Base-by-base conservation (phyloP, 2,797 vertebrate genomes). In the Gallinago nigripennis region DNA sequence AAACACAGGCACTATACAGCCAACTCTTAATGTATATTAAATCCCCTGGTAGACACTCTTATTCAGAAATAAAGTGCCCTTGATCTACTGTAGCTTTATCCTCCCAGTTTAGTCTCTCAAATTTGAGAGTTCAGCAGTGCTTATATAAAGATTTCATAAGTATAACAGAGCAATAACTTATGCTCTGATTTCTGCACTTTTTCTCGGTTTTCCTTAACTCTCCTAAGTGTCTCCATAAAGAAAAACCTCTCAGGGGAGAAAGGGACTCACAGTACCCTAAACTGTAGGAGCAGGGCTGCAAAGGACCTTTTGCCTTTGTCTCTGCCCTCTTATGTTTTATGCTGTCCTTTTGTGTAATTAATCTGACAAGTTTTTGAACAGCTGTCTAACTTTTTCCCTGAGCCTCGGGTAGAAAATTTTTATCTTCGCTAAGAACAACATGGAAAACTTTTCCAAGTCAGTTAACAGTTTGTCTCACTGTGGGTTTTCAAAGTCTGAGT, bases 401-500 rank as follows among this genome's bases (percentile, higher is more conserved):
- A 94, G 65, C 66, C 70, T 86, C 1, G 69, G 50, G 79, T 68
- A 89, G 84, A 92, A 94, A 80, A 60, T 58, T 91, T 82, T 82
- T 54, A 84, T 94, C 76, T 58, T 92, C 12, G 1, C 43, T 82
- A 16, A 92, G 94, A 94, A 89, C 88, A 27, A 57, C 63, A 58
- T 25, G 82, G 57, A 96, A 95, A 96, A 96, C 89, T 96, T 95
- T 97, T 95, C 92, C 95, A 56, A 94, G 97, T 96, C 94, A 88
- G 86, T 92, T 86, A 83, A 95, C 78, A 82, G 92, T 96, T 95
- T 94, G 72, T 93, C 96, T 95, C 90, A 9, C 95, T 82, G 81
- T 24, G 33, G 94, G 91, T 97, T 96, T 96, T 94, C 94, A 84
- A 95, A 95, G 95, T 91, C 89, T 96, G 97, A 97, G 95, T 96